phyloP scores from a whole-genome alignment of 2,888 invertebrate genomes.

The Autographa gamma region DNA sequence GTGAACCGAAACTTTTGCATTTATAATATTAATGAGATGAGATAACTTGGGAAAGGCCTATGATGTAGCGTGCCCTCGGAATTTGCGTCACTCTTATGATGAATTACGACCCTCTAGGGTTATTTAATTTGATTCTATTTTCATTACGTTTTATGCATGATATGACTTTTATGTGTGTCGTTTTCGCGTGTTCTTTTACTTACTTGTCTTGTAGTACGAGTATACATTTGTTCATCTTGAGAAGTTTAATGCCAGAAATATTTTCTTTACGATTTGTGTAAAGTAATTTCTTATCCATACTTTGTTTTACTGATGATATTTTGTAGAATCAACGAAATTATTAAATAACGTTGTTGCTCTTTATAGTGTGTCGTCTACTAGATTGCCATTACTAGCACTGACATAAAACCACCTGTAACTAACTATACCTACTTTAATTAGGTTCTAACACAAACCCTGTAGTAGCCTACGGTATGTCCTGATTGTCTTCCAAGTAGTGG shows the following conservation, averaged over 20 bases:
- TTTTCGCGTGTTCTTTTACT: background rate
- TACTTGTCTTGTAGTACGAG: background rate
- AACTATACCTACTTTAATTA: background rate
- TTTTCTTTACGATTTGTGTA: background rate
- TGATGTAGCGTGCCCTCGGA: background rate
- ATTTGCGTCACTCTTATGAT: background rate
- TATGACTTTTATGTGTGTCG: background rate
- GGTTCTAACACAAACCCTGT: background rate
- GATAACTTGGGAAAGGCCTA: constrained; percentile 8
- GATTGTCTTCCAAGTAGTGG: constrained; percentile 59
- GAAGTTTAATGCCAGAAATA: background rate
- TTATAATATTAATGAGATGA: constrained; percentile 9
- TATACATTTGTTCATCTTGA: background rate
- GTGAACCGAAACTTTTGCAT: constrained; percentile 7
- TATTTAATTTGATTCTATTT: constrained; percentile 1
- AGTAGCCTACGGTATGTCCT: constrained; percentile 13
- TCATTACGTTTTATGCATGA: background rate
- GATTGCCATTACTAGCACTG: background rate
- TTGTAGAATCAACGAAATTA: background rate
- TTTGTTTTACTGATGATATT: background rate
- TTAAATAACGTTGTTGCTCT: background rate
- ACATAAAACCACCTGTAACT: background rate
- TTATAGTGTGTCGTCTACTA: background rate
- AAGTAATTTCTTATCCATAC: background rate
- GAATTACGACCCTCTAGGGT: background rate